Conservation (phyloP, 1,140 invertebrate genomes). For the Drosophila pruinosa region DNA sequence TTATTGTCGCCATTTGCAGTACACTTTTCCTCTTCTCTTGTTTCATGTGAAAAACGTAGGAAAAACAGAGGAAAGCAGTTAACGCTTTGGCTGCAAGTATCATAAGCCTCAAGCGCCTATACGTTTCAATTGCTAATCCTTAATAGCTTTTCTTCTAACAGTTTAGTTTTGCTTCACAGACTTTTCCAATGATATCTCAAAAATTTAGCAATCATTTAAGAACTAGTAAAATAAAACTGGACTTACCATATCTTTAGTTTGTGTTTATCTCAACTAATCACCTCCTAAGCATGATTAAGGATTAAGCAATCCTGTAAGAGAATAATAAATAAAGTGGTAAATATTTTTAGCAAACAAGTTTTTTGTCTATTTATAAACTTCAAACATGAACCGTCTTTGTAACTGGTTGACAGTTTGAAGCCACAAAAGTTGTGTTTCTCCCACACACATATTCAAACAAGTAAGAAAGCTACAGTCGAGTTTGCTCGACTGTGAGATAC, state of each 20-base stretch:
- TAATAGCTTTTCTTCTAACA: constrained; percentile 1
- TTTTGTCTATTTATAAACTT: constrained; percentile 1
- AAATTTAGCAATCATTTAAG: not conserved
- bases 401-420: constrained; percentile 1
- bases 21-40: not conserved
- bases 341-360: not conserved
- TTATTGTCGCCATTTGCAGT: constrained; percentile 6
- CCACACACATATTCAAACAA: not conserved
- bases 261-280: not conserved
- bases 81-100: not conserved
- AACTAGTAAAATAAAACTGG: not conserved
- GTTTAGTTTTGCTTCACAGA: not conserved
- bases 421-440: constrained; percentile 3
- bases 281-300: not conserved
- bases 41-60: not conserved
- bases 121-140: constrained; percentile 1
- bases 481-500: no score
- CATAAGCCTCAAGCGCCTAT: not conserved
- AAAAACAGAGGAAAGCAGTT: not conserved
- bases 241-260: not conserved
- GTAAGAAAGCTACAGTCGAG: no score
- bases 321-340: not conserved
- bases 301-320: not conserved
- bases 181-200: not conserved
- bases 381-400: not conserved